A percentile compares a stretch with the other conserved stretches of the same genome.
Evolutionary conservation across 2,113 vertebrate genomes (phyloP).

Genomic region (Psephotus haematonotus): DNA sequence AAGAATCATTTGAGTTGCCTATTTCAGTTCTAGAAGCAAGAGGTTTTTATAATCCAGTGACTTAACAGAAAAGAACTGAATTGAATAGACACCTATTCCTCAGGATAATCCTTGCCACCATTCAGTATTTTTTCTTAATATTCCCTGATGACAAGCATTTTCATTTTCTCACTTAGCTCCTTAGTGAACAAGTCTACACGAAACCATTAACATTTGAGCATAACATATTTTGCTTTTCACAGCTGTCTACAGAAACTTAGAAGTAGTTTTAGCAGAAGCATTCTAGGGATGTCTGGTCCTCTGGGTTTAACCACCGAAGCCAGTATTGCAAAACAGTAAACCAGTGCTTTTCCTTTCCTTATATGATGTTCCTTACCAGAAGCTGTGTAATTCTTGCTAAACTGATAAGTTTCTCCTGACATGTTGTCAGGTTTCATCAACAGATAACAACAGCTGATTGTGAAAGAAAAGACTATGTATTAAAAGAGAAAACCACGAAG

Average conservation of each 20-base stretch:
- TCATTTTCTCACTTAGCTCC: not conserved
- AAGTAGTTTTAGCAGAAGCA: not conserved
- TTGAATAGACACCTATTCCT: not conserved
- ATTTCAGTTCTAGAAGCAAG: not conserved
- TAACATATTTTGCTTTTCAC: not conserved
- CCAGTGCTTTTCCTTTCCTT: not conserved
- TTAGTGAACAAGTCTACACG: not conserved
- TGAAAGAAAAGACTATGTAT: not conserved
- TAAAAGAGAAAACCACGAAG: not conserved
- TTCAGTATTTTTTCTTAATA: not conserved
- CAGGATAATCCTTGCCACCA: not conserved
- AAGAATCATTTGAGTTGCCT: not conserved
- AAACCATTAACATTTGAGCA: not conserved
- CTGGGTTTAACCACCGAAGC: not conserved
- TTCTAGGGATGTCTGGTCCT: not conserved
- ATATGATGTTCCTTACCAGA: not conserved
- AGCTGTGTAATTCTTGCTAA: not conserved
- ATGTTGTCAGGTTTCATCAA: slow-evolving; percentile 26
- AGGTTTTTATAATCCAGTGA: not conserved
- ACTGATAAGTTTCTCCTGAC: slow-evolving; percentile 21
- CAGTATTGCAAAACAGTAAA: not conserved
- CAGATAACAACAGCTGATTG: slow-evolving; percentile 8
- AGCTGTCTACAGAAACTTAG: not conserved
- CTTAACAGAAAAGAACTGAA: not conserved
- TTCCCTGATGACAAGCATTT: not conserved